These are phyloP conservation scores for Drosophila anomalata DNA, from an alignment of 2,888 invertebrate genomes.

Conservation along the genomic window DNA sequence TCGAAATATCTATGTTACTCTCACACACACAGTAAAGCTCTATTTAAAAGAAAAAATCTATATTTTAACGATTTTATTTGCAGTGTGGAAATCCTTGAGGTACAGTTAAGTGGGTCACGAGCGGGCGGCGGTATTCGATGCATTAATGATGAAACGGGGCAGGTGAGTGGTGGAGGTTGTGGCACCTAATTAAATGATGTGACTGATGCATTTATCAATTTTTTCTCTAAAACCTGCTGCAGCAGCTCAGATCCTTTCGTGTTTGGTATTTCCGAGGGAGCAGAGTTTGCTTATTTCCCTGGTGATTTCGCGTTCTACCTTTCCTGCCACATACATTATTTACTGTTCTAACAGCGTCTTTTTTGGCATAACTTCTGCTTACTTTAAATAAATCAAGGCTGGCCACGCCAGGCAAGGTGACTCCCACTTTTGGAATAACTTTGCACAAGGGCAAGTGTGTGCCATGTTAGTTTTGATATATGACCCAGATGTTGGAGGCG, in stretches of 20 bases:
- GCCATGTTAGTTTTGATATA: constrained; percentile 61
- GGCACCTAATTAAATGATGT: constrained; percentile 65
- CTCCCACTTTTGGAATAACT: constrained; percentile 47
- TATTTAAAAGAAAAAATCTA: no score
- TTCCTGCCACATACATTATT: constrained; percentile 62
- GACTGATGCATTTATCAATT: constrained; percentile 69
- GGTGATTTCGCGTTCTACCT: constrained; percentile 26
- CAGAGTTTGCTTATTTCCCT: constrained; percentile 64
- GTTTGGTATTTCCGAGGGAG: constrained; percentile 7
- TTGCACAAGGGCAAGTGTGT: constrained; percentile 36
- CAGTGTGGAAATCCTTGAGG: constrained; percentile 47
- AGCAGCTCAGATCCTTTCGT: neutral
- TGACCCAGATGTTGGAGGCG: constrained; percentile 43
- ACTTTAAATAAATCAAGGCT: constrained; percentile 75
- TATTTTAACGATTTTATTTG: neutral
- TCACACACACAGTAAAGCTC: no score
- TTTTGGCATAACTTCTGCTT: constrained; percentile 71
- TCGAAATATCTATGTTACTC: no score
- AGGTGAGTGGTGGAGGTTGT: constrained; percentile 15
- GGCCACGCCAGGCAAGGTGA: constrained; percentile 41
- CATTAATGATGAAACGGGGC: constrained; percentile 44
- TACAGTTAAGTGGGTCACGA: constrained; percentile 36
- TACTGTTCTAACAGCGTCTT: constrained; percentile 61
- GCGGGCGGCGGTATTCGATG: constrained; percentile 22
- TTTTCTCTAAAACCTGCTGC: constrained; percentile 29